Percentiles rank a stretch among this genome's conserved stretches.
Conservation (phyloP, 2,113 vertebrate species). For the Epinephelus cyanopodus region DNA sequence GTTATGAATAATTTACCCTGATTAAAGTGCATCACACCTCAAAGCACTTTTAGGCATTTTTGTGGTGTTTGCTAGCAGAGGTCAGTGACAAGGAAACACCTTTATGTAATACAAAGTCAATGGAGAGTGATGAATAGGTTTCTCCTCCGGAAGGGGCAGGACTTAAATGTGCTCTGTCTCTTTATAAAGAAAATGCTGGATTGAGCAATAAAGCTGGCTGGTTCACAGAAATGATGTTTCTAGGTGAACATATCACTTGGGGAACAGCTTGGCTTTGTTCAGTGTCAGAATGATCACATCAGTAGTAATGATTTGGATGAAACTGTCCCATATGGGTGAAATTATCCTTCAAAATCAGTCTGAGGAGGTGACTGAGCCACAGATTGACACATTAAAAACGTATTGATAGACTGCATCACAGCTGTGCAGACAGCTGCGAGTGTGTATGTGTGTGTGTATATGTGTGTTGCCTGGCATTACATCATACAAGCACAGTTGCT, state of each 20-base stretch:
- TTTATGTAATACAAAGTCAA: too few relatives aligned
- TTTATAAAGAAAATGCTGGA: neutral
- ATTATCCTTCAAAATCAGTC: neutral
- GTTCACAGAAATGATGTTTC: neutral
- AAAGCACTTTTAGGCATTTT: too few relatives aligned
- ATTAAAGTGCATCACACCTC: too few relatives aligned
- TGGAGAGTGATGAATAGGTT: too few relatives aligned
- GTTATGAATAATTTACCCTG: too few relatives aligned
- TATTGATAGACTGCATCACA: neutral
- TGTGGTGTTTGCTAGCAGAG: too few relatives aligned
- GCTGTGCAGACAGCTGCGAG: neutral
- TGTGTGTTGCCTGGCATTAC: conserved; percentile 72
- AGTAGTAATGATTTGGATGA: neutral
- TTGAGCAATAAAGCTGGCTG: neutral
- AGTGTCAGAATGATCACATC: neutral
- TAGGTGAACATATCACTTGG: neutral
- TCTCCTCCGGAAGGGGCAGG: too few relatives aligned
- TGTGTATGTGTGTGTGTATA: neutral
- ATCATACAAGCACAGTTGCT: conserved; percentile 66
- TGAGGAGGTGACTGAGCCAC: neutral
- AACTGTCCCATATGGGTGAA: neutral
- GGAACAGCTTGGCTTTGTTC: neutral
- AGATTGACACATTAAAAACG: neutral
- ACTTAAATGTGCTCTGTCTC: too few relatives aligned
- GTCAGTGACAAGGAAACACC: too few relatives aligned